phyloP scores from a whole-genome alignment of 1,140 invertebrate species.

The Drosophila saltans region DNA sequence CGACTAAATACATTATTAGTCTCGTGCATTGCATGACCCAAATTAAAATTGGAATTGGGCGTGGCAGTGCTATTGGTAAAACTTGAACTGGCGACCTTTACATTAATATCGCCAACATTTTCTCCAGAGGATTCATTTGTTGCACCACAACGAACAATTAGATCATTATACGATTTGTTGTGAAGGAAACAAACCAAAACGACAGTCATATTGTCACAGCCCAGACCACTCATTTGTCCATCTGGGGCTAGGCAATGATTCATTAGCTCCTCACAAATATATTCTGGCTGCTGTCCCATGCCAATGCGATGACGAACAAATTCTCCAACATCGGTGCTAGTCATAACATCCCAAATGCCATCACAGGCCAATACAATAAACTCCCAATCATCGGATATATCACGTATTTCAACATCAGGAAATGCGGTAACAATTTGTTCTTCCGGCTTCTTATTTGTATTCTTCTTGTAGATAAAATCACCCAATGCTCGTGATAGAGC shows the following conservation, averaged over 20 bases:
- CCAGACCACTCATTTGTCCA: slow-evolving; percentile 95
- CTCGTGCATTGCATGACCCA: slow-evolving; percentile 16
- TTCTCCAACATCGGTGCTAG: slow-evolving; percentile 94
- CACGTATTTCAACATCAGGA: slow-evolving; percentile 93
- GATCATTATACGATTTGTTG: slow-evolving; percentile 88
- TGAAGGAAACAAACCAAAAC: slow-evolving; percentile 92
- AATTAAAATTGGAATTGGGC: not conserved
- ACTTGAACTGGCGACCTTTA: slow-evolving; percentile 10
- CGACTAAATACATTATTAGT: not conserved
- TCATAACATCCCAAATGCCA: slow-evolving; percentile 99
- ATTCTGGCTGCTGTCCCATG: slow-evolving; percentile 92
- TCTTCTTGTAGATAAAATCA: slow-evolving; percentile 98
- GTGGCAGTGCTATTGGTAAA: not conserved
- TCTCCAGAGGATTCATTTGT: slow-evolving; percentile 8
- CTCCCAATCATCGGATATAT: slow-evolving; percentile 95
- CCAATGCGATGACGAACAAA: slow-evolving; percentile 93
- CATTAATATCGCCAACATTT: slow-evolving; percentile 40
- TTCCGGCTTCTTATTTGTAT: slow-evolving; percentile 90
- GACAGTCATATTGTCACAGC: slow-evolving; percentile 99
- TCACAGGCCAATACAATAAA: slow-evolving; percentile 98
- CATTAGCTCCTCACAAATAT: slow-evolving; percentile 98
- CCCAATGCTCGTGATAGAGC: slow-evolving; percentile 97
- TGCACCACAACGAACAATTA: slow-evolving; percentile 84
- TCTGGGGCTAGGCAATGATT: slow-evolving; percentile 96
- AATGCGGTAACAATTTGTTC: slow-evolving; percentile 99